Conservation (phyloP, 2,888 invertebrate genomes). For the Dascillus cervinus region DNA sequence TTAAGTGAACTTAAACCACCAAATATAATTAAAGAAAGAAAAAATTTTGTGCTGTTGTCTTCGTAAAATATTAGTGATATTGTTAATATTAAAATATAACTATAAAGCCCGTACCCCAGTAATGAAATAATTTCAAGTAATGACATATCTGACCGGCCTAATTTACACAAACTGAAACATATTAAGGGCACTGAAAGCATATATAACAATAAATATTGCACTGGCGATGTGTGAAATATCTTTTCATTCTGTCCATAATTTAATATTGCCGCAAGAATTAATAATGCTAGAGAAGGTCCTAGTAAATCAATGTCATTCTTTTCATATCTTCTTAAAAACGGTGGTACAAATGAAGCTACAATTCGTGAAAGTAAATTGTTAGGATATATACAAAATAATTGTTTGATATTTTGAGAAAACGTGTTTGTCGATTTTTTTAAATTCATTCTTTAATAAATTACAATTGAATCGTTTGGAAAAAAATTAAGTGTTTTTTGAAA, state of each 20-base stretch:
- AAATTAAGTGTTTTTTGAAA: slow-evolving; percentile 1
- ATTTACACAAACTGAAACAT: slow-evolving; percentile 32
- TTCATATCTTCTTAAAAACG: slow-evolving; percentile 31
- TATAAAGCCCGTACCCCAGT: slow-evolving; percentile 44
- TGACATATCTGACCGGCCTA: slow-evolving; percentile 33
- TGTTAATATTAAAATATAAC: slow-evolving; percentile 41
- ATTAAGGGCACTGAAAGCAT: slow-evolving; percentile 34
- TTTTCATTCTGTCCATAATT: slow-evolving; percentile 36
- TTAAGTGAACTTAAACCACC: slow-evolving; percentile 44
- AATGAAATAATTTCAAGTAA: slow-evolving; percentile 39
- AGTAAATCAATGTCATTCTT: slow-evolving; percentile 41
- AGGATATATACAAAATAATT: slow-evolving; percentile 32
- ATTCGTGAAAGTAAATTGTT: slow-evolving; percentile 36
- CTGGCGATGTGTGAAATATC: slow-evolving; percentile 31
- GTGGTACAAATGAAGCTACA: slow-evolving; percentile 40
- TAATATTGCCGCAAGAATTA: slow-evolving; percentile 35
- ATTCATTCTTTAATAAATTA: neutral
- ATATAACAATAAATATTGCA: slow-evolving; percentile 33
- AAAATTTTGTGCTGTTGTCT: slow-evolving; percentile 42
- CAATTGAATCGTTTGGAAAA: neutral
- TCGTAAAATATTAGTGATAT: slow-evolving; percentile 40
- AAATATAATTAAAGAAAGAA: slow-evolving; percentile 40
- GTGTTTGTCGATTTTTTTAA: no score
- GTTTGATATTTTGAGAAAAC: slow-evolving; percentile 17
- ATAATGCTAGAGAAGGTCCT: slow-evolving; percentile 39